Conservation (phyloP, 2,113 vertebrate genomes). For the Periophthalmus modestus region DNA sequence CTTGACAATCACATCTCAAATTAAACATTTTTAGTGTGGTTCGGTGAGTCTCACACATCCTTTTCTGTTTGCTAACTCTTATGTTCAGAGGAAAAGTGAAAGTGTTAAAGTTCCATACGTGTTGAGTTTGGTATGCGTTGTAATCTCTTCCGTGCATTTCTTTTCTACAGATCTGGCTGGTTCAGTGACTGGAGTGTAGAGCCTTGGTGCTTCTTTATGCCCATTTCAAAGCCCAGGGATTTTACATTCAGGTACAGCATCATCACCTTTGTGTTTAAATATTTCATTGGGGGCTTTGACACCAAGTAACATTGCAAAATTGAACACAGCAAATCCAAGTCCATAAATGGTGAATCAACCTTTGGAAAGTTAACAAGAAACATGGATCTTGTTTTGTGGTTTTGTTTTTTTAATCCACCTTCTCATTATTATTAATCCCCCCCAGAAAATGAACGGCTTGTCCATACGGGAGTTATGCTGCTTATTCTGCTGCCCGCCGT, state of each 20-base stretch:
- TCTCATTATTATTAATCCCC: background rate
- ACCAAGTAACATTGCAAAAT: background rate
- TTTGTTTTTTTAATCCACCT: conserved; percentile 16
- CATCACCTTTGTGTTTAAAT: background rate
- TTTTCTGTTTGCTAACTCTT: background rate
- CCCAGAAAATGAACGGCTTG: conserved; percentile 92
- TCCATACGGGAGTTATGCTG: conserved; percentile 94
- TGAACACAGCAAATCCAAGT: background rate
- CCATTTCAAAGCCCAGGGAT: conserved; percentile 49
- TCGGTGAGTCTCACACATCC: background rate
- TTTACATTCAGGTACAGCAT: conserved; percentile 52
- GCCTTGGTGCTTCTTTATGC: conserved; percentile 60
- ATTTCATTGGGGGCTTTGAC: background rate
- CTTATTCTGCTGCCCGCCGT: conserved; percentile 99
- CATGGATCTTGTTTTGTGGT: background rate
- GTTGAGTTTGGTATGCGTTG: background rate
- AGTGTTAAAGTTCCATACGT: background rate
- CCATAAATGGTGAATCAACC: background rate
- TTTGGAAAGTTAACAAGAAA: background rate
- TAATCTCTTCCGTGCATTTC: background rate
- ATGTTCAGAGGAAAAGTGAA: background rate
- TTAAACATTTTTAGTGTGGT: too few species aligned
- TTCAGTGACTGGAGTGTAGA: conserved; percentile 49
- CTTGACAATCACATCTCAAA: background rate
- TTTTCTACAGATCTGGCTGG: conserved; percentile 47